Conservation (phyloP, 1,140 invertebrate genomes). For the Lepeophtheirus salmonis region DNA sequence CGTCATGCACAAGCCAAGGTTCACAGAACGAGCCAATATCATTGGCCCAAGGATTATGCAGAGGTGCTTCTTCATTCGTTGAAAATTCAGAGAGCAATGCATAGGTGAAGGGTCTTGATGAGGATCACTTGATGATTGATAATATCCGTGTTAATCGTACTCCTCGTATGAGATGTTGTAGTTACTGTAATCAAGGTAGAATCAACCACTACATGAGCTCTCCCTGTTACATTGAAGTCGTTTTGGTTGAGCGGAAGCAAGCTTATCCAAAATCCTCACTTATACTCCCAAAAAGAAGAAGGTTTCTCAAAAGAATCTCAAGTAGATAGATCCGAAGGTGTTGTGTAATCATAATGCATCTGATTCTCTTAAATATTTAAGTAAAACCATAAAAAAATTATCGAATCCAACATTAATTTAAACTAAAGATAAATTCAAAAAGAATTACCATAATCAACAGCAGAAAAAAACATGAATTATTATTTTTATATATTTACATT, state of each 20-base stretch:
- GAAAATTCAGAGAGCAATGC: slow-evolving; percentile 95
- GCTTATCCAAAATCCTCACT: slow-evolving; percentile 62
- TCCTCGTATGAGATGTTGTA: slow-evolving; percentile 84
- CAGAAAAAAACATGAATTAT: too few species aligned
- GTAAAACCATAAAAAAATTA: too few species aligned
- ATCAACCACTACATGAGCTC: slow-evolving; percentile 99
- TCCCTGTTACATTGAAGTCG: slow-evolving; percentile 95
- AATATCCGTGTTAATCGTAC: slow-evolving; percentile 88
- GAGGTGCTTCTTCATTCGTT: slow-evolving; percentile 90
- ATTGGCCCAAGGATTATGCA: slow-evolving; percentile 98
- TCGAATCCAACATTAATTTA: too few species aligned
- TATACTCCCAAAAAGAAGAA: slow-evolving; percentile 72
- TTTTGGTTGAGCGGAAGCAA: slow-evolving; percentile 85
- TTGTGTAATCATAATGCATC: slow-evolving; percentile 11
- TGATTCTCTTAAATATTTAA: neutral
- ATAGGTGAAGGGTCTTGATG: slow-evolving; percentile 87
- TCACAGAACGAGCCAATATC: slow-evolving; percentile 81
- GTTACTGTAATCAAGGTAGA: slow-evolving; percentile 96
- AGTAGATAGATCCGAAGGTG: slow-evolving; percentile 14
- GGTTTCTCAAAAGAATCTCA: slow-evolving; percentile 60
- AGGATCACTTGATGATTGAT: slow-evolving; percentile 88
- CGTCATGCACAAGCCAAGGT: slow-evolving; percentile 95
- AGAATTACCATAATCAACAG: too few species aligned
- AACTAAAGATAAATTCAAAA: too few species aligned
- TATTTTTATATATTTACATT: too few species aligned